Conservation (phyloP, 2,113 vertebrate species). For the Etheostoma cragini region DNA sequence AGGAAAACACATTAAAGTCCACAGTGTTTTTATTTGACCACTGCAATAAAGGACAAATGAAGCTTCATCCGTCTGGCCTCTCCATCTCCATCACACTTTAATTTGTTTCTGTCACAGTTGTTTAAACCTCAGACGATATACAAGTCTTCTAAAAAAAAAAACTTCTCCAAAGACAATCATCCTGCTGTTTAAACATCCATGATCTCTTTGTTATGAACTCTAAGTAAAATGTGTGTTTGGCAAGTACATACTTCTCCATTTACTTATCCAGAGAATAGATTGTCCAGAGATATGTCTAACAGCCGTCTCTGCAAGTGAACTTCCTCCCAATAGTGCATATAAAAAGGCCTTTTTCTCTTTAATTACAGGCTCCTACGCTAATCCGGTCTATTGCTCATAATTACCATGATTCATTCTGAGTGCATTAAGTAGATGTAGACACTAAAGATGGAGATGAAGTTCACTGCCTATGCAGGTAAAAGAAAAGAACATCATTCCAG, state of each 20-base stretch:
- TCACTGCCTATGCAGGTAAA: not conserved
- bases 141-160: not conserved
- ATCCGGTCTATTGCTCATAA: not conserved
- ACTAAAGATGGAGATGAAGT: not conserved
- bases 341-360: not conserved
- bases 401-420: not conserved
- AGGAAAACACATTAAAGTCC: not conserved
- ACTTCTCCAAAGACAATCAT: not conserved
- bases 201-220: not conserved
- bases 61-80: not conserved
- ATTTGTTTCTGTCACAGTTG: not conserved
- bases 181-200: not conserved
- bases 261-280: not conserved
- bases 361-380: not conserved
- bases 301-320: not conserved
- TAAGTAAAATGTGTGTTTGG: not conserved
- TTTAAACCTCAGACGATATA: not conserved
- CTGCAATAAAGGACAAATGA: not conserved
- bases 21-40: not conserved
- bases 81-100: not conserved
- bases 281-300: not conserved
- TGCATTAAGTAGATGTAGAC: not conserved
- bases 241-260: not conserved
- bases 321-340: not conserved
- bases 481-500: not conserved